phyloP scores from a whole-genome alignment of 2,888 invertebrate species.

The Gastracanthus pulcherrimus region DNA sequence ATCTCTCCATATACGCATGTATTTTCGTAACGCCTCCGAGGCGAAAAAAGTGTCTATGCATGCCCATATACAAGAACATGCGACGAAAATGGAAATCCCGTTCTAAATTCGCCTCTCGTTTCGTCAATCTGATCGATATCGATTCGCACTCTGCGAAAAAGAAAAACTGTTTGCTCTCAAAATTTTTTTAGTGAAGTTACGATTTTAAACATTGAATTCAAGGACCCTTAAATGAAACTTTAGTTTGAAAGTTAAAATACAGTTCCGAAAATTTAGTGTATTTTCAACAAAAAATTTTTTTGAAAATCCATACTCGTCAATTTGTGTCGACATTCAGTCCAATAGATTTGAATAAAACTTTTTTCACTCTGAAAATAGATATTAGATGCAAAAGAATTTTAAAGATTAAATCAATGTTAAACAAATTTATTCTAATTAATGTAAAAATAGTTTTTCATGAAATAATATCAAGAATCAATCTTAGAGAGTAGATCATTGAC shows the following conservation, averaged over 20 bases:
- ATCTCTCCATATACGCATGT: not conserved
- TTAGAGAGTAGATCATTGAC: conserved; percentile 1
- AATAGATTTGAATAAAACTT: no score
- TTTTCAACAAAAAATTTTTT: no score
- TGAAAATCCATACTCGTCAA: no score
- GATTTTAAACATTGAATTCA: not conserved
- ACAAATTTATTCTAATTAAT: no score
- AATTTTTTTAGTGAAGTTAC: not conserved
- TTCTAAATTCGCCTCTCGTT: not conserved
- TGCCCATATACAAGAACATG: not conserved
- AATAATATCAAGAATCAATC: not conserved
- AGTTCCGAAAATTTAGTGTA: not conserved
- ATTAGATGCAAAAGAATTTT: no score
- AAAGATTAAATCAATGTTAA: no score
- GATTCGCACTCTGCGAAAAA: conserved; percentile 4
- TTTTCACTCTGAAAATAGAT: no score
- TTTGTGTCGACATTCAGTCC: no score
- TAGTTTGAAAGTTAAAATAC: not conserved
- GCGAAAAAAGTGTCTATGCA: not conserved
- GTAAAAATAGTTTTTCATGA: no score
- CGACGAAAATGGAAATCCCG: conserved; percentile 16
- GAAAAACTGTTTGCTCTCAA: conserved; percentile 10
- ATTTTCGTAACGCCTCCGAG: not conserved
- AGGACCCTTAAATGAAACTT: not conserved
- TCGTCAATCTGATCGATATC: not conserved